Evolutionary conservation across 2,113 vertebrate genomes (phyloP).

Genomic region (Xenopus laevis): DNA sequence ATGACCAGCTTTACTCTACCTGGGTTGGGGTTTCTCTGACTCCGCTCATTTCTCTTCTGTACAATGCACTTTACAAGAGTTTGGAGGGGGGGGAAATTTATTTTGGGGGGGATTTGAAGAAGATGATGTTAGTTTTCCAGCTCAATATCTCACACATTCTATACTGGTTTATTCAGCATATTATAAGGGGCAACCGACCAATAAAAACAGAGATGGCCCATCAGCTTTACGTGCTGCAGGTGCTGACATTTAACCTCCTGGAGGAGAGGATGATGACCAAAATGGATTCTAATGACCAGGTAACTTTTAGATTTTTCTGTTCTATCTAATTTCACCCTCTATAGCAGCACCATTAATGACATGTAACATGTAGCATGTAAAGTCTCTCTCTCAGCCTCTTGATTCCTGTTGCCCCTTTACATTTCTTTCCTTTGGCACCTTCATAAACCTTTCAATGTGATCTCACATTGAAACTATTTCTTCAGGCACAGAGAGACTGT

Average conservation of each 20-base stretch:
- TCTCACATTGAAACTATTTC: conserved; percentile 3
- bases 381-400: not conserved
- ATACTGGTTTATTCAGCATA: conserved; percentile 69
- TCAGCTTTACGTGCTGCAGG: conserved; percentile 95
- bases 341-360: too few species aligned
- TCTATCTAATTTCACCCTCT: too few species aligned
- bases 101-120: too few species aligned
- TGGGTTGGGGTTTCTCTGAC: too few species aligned
- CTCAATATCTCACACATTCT: not conserved
- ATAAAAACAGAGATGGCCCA: conserved; percentile 99
- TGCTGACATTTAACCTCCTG: conserved; percentile 93
- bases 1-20: too few species aligned
- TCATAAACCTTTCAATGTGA: conserved; percentile 13
- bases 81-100: too few species aligned
- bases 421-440: not conserved
- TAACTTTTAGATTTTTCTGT: conserved; percentile 34
- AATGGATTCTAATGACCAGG: conserved; percentile 97
- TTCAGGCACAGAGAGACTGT: conserved; percentile 88
- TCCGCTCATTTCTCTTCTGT: too few species aligned
- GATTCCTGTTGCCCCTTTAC: not conserved
- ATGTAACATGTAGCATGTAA: too few species aligned
- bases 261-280: conserved; percentile 99
- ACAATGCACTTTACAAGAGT: too few species aligned
- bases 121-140: too few species aligned
- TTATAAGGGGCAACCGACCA: conserved; percentile 94